Base-by-base conservation (phyloP, 1,140 invertebrate genomes). In the Bombus turneri region DNA sequence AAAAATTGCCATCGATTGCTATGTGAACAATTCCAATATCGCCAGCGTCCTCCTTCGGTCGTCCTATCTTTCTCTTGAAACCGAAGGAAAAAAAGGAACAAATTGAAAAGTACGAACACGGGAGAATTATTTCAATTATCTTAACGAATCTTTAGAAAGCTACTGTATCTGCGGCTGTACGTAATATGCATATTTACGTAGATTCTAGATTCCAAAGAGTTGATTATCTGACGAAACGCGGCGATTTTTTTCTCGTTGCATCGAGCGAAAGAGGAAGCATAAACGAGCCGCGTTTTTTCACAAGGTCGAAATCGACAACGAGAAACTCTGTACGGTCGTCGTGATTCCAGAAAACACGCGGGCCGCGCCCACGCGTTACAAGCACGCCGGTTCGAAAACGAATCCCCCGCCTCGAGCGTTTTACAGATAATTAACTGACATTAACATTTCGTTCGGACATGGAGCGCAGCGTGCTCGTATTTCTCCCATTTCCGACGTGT, bases 371-470 rank as follows among this genome's bases (percentile, higher is more conserved):
- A 88, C 85, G 86, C 86, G 83, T 87, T 81, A 88, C 85, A 80
- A 73, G 47, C 83, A 73, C 80, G 47, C 59, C 69, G 22, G 59
- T 77, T 81, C 86, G 83, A 76, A 76, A 88, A 92, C 88, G 87
- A 80, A 88, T 91, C 91, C 84, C 62, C 81, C 72, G 82, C 88
- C 80, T 79, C 78, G 43, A 28, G 76, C 86, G 87, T 91, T 92
- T 93, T 88, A 91, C 88, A 87, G 91, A 93, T 93, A 93, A 93
- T 93, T 93, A 93, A 93, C 92, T 88, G 88, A 88, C 92, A 91
- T 93, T 93, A 93, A 93, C 90, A 91, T 91, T 89, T 90, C 86
- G 83, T 78, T 87, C 69, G 84, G 78, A 86, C 87, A 90, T 86
- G 43, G 90, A 85, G 88, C 85, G 25, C 87, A n/a, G 28, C 59